phyloP scores from a whole-genome alignment of 2,797 vertebrate genomes.

The Pangasius larnaudii region DNA sequence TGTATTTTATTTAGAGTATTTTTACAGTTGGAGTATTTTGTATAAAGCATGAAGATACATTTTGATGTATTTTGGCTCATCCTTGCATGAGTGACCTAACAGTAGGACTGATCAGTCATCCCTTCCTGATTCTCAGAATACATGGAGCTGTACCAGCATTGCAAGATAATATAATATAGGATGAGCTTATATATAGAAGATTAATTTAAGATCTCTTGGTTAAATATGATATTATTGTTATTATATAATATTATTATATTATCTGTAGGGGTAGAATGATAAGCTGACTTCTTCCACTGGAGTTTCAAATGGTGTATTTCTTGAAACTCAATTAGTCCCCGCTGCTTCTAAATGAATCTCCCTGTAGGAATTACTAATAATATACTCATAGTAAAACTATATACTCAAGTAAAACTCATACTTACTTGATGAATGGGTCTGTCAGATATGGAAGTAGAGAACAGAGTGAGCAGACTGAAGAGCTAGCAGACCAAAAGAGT shows the following conservation, averaged over 20 bases:
- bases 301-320: neutral
- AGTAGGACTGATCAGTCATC: too few relatives aligned
- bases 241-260: neutral
- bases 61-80: neutral
- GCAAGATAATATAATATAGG: neutral
- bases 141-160: too few relatives aligned
- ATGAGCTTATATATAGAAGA: neutral
- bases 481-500: constrained; percentile 9
- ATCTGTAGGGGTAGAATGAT: neutral
- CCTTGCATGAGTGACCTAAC: neutral
- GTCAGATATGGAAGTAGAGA: neutral
- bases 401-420: too few relatives aligned
- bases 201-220: neutral
- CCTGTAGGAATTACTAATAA: neutral
- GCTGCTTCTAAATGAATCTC: neutral
- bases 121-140: neutral
- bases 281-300: neutral
- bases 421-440: neutral
- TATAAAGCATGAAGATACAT: neutral
- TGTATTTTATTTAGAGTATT: neutral
- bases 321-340: neutral
- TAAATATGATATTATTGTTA: neutral
- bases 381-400: neutral
- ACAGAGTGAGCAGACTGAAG: neutral
- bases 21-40: neutral